phyloP scores from a whole-genome alignment of 2,797 vertebrate genomes.

The Mormyrops attenuatus region DNA sequence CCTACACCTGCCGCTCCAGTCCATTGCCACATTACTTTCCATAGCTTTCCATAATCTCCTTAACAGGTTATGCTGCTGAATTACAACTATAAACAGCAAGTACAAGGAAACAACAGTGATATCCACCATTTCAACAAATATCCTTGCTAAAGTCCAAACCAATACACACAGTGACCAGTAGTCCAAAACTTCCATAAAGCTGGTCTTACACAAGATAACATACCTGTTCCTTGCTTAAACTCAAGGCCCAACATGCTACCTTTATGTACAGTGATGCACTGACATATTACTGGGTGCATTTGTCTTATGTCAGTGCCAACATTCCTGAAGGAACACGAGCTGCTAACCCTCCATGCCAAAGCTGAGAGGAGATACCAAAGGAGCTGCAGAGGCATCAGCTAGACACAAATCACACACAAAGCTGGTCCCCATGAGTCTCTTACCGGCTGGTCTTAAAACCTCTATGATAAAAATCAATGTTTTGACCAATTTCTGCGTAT shows the following conservation, averaged over 20 bases:
- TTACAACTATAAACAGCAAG: slow-evolving; percentile 53
- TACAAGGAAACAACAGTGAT: slow-evolving; percentile 8
- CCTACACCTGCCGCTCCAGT: slow-evolving; percentile 2
- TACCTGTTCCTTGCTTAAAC: neutral
- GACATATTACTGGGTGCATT: neutral
- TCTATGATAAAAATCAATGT: neutral
- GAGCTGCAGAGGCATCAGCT: neutral
- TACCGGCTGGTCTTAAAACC: neutral
- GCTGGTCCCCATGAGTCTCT: neutral
- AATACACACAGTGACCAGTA: neutral
- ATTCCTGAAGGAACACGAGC: neutral
- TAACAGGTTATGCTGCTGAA: slow-evolving; percentile 60
- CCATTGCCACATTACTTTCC: neutral
- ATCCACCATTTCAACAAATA: slow-evolving; percentile 1
- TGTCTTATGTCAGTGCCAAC: neutral
- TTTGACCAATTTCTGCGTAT: neutral
- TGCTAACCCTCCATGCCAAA: neutral
- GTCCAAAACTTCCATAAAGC: neutral
- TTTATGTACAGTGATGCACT: neutral
- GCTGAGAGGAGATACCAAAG: neutral
- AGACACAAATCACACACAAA: slow-evolving; percentile 5
- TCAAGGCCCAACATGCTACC: neutral
- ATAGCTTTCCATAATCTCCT: slow-evolving; percentile 57
- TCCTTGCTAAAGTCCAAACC: slow-evolving; percentile 8
- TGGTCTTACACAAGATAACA: neutral